Conservation (phyloP, 2,113 vertebrate species). For the Todiramphus chloris region DNA sequence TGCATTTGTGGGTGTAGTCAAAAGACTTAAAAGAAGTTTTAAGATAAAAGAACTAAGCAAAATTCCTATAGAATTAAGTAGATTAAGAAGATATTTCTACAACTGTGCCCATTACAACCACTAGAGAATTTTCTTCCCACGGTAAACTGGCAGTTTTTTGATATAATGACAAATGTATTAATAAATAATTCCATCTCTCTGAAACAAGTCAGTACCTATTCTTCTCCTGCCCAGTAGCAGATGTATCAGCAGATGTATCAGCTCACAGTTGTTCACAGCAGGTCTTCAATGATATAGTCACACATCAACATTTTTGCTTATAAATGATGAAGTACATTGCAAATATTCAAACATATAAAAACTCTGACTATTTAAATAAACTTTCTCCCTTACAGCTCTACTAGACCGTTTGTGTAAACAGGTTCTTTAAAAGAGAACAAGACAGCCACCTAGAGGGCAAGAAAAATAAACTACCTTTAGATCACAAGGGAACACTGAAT, state of each 20-base stretch:
- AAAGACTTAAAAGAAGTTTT: neutral
- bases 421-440: constrained; percentile 23
- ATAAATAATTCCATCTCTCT: neutral
- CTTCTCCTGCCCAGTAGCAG: neutral
- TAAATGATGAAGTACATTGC: neutral
- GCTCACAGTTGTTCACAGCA: neutral
- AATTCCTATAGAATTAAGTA: neutral
- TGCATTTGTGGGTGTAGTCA: neutral
- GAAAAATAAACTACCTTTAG: neutral
- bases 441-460: constrained; percentile 68
- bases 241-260: neutral
- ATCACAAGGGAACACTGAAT: neutral
- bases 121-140: neutral
- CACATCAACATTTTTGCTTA: neutral
- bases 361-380: neutral
- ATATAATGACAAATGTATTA: neutral
- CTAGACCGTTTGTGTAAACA: neutral
- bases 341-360: neutral
- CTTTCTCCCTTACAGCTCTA: neutral
- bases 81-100: neutral
- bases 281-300: neutral
- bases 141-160: neutral
- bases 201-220: neutral
- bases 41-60: neutral
- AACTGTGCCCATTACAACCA: neutral